Conservation (phyloP, 2,888 invertebrate species). For the Candidula unifasciata region DNA sequence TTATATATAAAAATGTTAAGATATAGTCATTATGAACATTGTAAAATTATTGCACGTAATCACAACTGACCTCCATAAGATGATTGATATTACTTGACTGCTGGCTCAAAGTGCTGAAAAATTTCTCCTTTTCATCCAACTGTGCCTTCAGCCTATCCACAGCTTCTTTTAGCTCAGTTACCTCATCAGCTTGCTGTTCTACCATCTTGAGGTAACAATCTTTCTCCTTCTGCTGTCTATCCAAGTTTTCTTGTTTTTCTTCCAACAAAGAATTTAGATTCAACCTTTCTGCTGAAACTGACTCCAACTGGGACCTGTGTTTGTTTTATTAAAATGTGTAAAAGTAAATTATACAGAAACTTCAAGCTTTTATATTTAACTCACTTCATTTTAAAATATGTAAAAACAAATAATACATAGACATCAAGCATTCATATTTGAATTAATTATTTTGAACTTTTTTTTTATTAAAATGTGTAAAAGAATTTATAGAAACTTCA, state of each 20-base stretch:
- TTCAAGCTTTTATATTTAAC: too few species aligned
- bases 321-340: too few species aligned
- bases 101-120: slow-evolving; percentile 66
- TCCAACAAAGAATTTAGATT: slow-evolving; percentile 64
- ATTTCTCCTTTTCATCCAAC: slow-evolving; percentile 73
- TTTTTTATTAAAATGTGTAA: too few species aligned
- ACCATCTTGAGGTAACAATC: slow-evolving; percentile 70
- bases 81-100: slow-evolving; percentile 67
- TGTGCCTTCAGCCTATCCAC: slow-evolving; percentile 68
- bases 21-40: not conserved
- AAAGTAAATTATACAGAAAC: too few species aligned
- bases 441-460: too few species aligned
- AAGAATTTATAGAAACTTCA: too few species aligned
- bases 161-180: slow-evolving; percentile 62
- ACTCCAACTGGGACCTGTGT: slow-evolving; percentile 61
- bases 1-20: too few species aligned
- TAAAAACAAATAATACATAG: too few species aligned
- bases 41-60: not conserved
- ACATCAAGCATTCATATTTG: too few species aligned
- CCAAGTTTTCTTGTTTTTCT: slow-evolving; percentile 64
- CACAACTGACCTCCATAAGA: slow-evolving; percentile 63
- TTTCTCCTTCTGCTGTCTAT: slow-evolving; percentile 65
- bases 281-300: slow-evolving; percentile 62
- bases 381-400: not conserved
- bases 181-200: slow-evolving; percentile 70